Evolutionary conservation across 2,797 vertebrate species (phyloP).

Genomic region (Periparus ater): DNA sequence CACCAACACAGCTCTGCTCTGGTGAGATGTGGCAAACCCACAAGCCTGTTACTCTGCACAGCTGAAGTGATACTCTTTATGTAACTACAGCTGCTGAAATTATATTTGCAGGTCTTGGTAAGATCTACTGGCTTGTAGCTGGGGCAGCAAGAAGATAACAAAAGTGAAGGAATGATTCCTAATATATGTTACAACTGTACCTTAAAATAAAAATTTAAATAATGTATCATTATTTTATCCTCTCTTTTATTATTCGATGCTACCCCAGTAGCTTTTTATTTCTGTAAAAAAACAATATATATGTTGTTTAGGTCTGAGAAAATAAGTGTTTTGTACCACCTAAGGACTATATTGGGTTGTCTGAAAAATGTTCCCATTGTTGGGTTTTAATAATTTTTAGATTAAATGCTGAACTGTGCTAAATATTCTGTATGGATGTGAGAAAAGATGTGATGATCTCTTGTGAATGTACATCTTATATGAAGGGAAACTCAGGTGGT

Average conservation of each 20-base stretch:
- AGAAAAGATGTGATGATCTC: background rate
- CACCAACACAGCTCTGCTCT: accelerated
- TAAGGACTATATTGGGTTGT: background rate
- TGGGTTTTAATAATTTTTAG: background rate
- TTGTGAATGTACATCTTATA: background rate
- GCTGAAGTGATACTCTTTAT: background rate
- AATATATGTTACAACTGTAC: background rate
- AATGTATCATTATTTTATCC: background rate
- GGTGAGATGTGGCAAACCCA: background rate
- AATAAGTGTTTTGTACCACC: background rate
- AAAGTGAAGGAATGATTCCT: background rate
- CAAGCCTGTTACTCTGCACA: accelerated
- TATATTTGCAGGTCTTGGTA: background rate
- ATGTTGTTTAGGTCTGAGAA: background rate
- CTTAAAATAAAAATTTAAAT: background rate
- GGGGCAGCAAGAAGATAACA: background rate
- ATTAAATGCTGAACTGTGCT: background rate
- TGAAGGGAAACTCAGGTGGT: accelerated
- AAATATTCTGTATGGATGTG: background rate
- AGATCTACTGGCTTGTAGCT: background rate
- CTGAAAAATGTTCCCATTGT: background rate
- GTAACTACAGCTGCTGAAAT: background rate
- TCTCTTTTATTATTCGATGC: background rate
- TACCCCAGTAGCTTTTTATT: background rate
- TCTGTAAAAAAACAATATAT: background rate